A percentile compares a stretch with the other conserved stretches of the same genome.
Evolutionary conservation across 2,113 vertebrate species (phyloP).

Genomic region (Mirounga angustirostris): DNA sequence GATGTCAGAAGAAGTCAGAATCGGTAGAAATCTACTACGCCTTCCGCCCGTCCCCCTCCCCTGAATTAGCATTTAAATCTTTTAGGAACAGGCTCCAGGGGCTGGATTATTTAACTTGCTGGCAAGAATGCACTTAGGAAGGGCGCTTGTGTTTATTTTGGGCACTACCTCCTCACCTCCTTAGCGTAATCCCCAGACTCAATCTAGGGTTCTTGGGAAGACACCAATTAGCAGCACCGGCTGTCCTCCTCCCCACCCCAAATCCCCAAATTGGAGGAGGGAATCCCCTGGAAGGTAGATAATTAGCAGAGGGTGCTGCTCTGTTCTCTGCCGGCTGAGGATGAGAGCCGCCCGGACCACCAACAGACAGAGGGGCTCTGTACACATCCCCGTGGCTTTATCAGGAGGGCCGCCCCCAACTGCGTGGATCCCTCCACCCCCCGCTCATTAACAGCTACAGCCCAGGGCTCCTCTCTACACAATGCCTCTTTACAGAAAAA

Average conservation of each 20-base stretch:
- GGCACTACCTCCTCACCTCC: constrained; percentile 83
- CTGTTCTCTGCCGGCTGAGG: constrained; percentile 74
- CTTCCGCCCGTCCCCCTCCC: constrained; percentile 49
- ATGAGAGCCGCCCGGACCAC: constrained; percentile 82
- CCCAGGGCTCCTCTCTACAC: constrained; percentile 76
- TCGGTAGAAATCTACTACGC: constrained; percentile 85
- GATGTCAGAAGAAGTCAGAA: constrained; percentile 85
- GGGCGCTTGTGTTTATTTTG: constrained; percentile 85
- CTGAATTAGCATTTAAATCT: constrained; percentile 83
- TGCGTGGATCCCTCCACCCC: constrained; percentile 67
- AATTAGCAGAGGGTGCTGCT: constrained; percentile 85
- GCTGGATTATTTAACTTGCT: constrained; percentile 82
- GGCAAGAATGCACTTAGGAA: constrained; percentile 83
- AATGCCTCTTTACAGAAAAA: constrained; percentile 77
- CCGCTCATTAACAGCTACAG: constrained; percentile 76
- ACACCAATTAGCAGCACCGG: constrained; percentile 83
- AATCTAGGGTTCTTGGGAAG: constrained; percentile 84
- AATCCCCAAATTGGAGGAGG: constrained; percentile 75
- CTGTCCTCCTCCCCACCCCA: constrained; percentile 57
- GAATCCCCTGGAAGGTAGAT: constrained; percentile 82
- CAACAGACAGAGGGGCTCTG: constrained; percentile 71
- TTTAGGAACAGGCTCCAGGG: constrained; percentile 75
- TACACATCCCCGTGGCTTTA: constrained; percentile 65
- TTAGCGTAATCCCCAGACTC: constrained; percentile 82
- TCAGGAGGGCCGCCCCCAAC: constrained; percentile 62